Base-by-base conservation (phyloP, 2,888 invertebrate species). In the Phaedon cochleariae region DNA sequence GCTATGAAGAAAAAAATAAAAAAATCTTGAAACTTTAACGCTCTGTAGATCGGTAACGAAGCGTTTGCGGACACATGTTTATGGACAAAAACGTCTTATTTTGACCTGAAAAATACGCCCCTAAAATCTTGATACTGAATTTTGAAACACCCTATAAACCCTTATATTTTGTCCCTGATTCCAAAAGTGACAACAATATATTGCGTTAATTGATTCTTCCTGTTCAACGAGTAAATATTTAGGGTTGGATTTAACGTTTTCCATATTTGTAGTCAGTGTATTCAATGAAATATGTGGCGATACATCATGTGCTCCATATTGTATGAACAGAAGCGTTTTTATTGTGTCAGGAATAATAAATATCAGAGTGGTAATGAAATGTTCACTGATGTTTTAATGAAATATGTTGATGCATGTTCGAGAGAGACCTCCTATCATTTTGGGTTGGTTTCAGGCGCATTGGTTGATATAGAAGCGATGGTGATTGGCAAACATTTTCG, bases 181-280 rank as follows among this genome's bases (percentile, higher is more conserved):
- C 22, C 37, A 15, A 18, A 29, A 57, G 51, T 61, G 60, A 65
- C 65, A 66, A 63, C 51, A 52, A 58, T 65, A 58, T 65, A 64
- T 34, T 48, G 64, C 48, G 67, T 65, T 70, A 70, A 70, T 63
- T 70, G 70, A 70, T 68, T 62, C 64, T 68, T 70, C 62, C 70
- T 55, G 65, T 59, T 66, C 54, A 41, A 31, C 58, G 45, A 26
- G 60, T 51, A 68, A 68, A 68, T 64, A 70, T 65, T 65, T 64
- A 59, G 55, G 53, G 59, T 64, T 52, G 31, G 67, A 53, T 65
- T 55, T 57, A 62, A 62, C 41, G 46, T 61, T 65, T 62, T 62
- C 54, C 61, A 37, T 62, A 62, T 65, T 49, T 59, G 52, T 65
- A 20, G 29, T 53, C 59, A 37, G 53, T 62, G 53, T 59, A 62